Percentiles rank a stretch among this genome's conserved stretches.
phyloP scores from a whole-genome alignment of 2,113 vertebrate genomes.

The Vombatus ursinus region DNA sequence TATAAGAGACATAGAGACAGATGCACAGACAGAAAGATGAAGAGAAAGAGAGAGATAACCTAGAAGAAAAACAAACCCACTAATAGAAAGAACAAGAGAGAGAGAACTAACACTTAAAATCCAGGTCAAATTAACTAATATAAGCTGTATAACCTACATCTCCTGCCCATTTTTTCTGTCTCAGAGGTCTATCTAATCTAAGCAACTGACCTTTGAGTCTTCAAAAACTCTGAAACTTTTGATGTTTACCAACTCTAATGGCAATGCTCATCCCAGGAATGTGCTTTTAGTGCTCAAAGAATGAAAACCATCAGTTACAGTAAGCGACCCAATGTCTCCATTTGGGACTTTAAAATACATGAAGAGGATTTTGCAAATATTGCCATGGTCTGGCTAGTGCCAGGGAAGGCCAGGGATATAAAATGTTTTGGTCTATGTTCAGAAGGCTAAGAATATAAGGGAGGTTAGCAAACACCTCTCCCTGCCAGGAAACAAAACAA shows the following conservation, averaged over 20 bases:
- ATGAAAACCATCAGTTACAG: conserved; percentile 71
- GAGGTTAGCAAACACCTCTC: not conserved
- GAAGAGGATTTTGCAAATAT: conserved; percentile 41
- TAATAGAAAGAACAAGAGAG: conserved; percentile 14
- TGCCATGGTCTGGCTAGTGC: not conserved
- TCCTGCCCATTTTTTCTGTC: conserved; percentile 42
- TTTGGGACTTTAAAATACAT: conserved; percentile 54
- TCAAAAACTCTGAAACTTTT: conserved; percentile 48
- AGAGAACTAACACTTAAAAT: conserved; percentile 33
- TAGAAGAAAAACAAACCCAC: not conserved
- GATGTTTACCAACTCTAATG: conserved; percentile 37
- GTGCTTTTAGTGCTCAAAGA: conserved; percentile 65
- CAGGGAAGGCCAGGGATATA: not conserved
- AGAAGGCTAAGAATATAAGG: conserved; percentile 39
- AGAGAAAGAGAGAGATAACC: not conserved
- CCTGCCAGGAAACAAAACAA: conserved; percentile 26
- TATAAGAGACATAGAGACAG: not conserved
- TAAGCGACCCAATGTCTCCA: conserved; percentile 56
- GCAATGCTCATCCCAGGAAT: conserved; percentile 58
- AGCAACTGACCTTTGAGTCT: conserved; percentile 23
- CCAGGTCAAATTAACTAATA: conserved; percentile 35
- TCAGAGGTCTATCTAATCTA: conserved; percentile 24
- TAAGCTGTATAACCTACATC: conserved; percentile 28
- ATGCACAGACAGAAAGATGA: not conserved
- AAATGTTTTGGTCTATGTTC: conserved; percentile 12